Evolutionary conservation across 2,888 invertebrate species (phyloP).

Genomic region (Petrolisthes cinctipes): DNA sequence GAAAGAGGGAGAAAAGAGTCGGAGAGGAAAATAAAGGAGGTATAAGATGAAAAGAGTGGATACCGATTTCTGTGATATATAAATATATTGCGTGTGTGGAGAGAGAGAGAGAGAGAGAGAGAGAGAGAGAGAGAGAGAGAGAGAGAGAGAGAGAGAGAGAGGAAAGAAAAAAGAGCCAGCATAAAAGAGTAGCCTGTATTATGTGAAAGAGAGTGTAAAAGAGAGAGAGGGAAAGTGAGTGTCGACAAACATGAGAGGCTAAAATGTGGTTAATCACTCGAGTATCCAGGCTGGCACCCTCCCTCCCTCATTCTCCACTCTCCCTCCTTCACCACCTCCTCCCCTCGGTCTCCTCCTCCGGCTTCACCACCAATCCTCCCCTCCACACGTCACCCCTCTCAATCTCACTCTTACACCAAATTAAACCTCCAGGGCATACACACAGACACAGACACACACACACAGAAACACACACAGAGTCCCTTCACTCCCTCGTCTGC

Average conservation of each 20-base stretch:
- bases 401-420: neutral
- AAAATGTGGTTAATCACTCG: neutral
- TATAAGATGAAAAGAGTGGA: neutral
- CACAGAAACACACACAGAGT: neutral
- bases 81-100: neutral
- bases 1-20: neutral
- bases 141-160: neutral
- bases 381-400: slow-evolving; percentile 6
- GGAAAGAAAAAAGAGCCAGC: neutral
- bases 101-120: slow-evolving; percentile 26
- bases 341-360: neutral
- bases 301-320: slow-evolving; percentile 3
- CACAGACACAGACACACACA: slow-evolving; percentile 7
- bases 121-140: slow-evolving; percentile 3
- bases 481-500: too few species aligned
- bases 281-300: neutral
- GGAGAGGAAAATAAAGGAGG: neutral
- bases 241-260: too few species aligned
- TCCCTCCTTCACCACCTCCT: neutral
- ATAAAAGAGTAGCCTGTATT: too few species aligned
- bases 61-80: neutral
- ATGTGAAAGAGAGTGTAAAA: too few species aligned
- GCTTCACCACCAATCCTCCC: neutral
- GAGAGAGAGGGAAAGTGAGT: too few species aligned
- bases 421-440: neutral